A percentile compares a stretch with the other conserved stretches of the same genome.
phyloP scores from a whole-genome alignment of 2,113 vertebrate genomes.

The Tetrax tetrax region DNA sequence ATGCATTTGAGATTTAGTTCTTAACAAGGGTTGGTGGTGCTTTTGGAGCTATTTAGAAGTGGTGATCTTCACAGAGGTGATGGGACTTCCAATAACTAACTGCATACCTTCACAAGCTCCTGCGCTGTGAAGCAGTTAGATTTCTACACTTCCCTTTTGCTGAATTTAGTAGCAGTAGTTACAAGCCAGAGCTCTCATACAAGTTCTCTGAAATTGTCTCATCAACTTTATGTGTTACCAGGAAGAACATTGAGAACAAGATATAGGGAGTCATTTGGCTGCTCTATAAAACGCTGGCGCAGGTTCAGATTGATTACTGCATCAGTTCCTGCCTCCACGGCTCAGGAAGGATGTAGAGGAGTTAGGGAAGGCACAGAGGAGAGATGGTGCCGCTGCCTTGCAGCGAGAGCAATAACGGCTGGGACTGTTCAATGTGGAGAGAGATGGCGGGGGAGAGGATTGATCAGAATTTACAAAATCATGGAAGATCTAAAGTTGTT shows the following conservation, averaged over 20 bases:
- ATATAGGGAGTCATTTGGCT: background rate
- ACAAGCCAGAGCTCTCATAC: background rate
- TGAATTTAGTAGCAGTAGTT: background rate
- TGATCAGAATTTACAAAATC: background rate
- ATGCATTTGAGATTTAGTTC: background rate
- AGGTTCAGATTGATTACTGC: background rate
- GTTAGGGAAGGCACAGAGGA: background rate
- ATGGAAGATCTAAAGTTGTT: background rate
- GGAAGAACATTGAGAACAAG: background rate
- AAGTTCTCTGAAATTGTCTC: background rate
- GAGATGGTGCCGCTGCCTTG: background rate
- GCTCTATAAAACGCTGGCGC: background rate
- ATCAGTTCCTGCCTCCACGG: background rate
- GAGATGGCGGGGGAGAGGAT: background rate
- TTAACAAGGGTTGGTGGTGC: background rate
- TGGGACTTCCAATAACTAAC: background rate
- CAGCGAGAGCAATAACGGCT: background rate
- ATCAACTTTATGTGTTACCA: background rate
- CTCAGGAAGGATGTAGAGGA: background rate
- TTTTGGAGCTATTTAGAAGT: background rate
- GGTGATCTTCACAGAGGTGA: background rate
- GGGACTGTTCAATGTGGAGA: accelerated
- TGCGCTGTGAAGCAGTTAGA: accelerated
- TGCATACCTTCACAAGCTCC: background rate
- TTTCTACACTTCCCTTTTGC: background rate